phyloP scores from a whole-genome alignment of 2,113 vertebrate genomes.

The Tenebrosternarchus preto region DNA sequence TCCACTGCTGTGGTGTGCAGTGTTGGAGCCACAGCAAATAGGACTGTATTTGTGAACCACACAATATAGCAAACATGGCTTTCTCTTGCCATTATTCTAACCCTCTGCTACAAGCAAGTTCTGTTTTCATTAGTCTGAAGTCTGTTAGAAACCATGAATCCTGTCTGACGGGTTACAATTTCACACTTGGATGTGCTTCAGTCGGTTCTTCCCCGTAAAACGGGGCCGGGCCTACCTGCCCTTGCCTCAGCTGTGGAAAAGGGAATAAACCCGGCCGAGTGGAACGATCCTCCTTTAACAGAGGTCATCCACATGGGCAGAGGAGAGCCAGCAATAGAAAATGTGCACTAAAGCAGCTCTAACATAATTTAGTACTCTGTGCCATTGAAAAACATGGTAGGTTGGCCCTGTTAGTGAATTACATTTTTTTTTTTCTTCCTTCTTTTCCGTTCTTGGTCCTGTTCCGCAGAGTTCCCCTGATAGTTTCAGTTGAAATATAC shows the following conservation, averaged over 20 bases:
- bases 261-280: slow-evolving; percentile 19
- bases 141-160: slow-evolving; percentile 49
- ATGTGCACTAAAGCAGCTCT: slow-evolving; percentile 8
- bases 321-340: neutral
- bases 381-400: too few species aligned
- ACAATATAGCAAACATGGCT: neutral
- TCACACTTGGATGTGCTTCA: slow-evolving; percentile 63
- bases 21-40: neutral
- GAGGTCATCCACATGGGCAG: slow-evolving; percentile 34
- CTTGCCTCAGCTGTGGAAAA: slow-evolving; percentile 21
- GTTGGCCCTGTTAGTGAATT: too few species aligned
- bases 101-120: slow-evolving; percentile 17
- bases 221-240: slow-evolving; percentile 9
- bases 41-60: neutral
- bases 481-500: slow-evolving; percentile 9
- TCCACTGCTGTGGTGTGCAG: too few species aligned
- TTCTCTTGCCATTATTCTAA: neutral
- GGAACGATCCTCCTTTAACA: slow-evolving; percentile 36
- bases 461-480: neutral
- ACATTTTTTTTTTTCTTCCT: neutral
- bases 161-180: slow-evolving; percentile 57
- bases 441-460: neutral
- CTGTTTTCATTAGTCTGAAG: slow-evolving; percentile 59
- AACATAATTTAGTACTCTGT: neutral
- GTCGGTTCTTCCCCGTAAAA: slow-evolving; percentile 51